Evolutionary conservation across 2,888 invertebrate species (phyloP).

Genomic region (Lumbricus terrestris): DNA sequence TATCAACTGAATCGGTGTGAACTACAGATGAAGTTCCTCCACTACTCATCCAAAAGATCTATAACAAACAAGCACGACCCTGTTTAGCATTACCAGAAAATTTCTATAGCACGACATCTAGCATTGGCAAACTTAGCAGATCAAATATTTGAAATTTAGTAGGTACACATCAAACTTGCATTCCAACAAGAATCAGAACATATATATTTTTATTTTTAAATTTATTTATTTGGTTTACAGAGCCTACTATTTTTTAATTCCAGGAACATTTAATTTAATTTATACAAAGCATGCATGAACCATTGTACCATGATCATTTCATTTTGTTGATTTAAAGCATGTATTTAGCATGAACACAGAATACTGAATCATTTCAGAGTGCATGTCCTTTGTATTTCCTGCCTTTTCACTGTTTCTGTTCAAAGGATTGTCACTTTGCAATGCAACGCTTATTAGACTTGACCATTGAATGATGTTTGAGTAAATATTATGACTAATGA

Average conservation of each 20-base stretch:
- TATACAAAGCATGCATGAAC: too few relatives aligned
- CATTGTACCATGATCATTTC: background rate
- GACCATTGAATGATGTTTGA: background rate
- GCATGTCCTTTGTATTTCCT: background rate
- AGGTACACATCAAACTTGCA: background rate
- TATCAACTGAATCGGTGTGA: conserved; percentile 57
- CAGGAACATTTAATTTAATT: too few relatives aligned
- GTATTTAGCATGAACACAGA: background rate
- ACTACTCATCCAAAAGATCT: conserved; percentile 58
- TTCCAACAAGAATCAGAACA: too few relatives aligned
- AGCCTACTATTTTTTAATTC: too few relatives aligned
- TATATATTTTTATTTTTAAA: background rate
- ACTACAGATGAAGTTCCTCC: conserved; percentile 58
- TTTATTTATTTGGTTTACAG: too few relatives aligned
- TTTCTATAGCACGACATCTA: background rate
- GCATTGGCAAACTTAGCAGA: background rate
- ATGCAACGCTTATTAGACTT: background rate
- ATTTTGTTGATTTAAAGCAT: background rate
- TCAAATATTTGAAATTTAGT: background rate
- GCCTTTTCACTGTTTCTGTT: background rate
- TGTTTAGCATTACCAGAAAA: background rate
- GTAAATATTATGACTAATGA: too few relatives aligned
- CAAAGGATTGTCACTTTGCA: background rate
- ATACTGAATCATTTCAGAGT: background rate
- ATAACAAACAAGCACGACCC: background rate